Evolutionary conservation across 2,888 invertebrate genomes (phyloP).

Genomic region (Scaptomyza polygonia): DNA sequence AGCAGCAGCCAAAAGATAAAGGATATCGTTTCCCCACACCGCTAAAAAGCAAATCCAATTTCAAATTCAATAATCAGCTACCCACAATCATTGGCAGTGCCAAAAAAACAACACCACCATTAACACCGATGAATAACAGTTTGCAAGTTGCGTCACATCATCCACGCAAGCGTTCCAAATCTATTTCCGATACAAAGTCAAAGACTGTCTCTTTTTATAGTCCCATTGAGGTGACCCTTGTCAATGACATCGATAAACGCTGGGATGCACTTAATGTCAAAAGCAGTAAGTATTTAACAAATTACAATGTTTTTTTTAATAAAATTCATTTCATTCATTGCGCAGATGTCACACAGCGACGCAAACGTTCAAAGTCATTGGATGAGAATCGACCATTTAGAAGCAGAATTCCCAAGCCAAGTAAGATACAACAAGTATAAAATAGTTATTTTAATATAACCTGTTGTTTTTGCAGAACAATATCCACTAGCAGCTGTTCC

Average conservation of each 20-base stretch:
- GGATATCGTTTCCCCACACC: constrained; percentile 68
- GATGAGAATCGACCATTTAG: constrained; percentile 50
- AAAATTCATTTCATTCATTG: not conserved
- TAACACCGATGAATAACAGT: not conserved
- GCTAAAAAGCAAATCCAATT: constrained; percentile 43
- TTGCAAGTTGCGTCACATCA: constrained; percentile 34
- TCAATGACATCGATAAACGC: constrained; percentile 63
- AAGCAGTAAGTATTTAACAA: constrained; percentile 53
- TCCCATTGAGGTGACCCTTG: constrained; percentile 59
- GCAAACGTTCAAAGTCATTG: constrained; percentile 80
- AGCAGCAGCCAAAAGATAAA: constrained; percentile 4
- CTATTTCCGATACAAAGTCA: constrained; percentile 35
- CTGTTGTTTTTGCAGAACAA: constrained; percentile 19
- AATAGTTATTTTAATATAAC: not conserved
- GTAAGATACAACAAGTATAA: constrained; percentile 48
- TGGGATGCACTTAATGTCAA: constrained; percentile 25
- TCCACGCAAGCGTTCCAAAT: constrained; percentile 76
- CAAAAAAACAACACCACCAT: not conserved
- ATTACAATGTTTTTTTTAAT: not conserved
- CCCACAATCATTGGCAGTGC: constrained; percentile 3
- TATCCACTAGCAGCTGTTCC: not conserved
- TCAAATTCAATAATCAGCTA: constrained; percentile 17
- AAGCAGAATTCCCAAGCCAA: constrained; percentile 60
- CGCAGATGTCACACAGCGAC: constrained; percentile 77
- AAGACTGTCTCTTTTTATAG: constrained; percentile 76